Base-by-base conservation (phyloP, 2,113 vertebrate genomes). In the Hypanus sabinus region DNA sequence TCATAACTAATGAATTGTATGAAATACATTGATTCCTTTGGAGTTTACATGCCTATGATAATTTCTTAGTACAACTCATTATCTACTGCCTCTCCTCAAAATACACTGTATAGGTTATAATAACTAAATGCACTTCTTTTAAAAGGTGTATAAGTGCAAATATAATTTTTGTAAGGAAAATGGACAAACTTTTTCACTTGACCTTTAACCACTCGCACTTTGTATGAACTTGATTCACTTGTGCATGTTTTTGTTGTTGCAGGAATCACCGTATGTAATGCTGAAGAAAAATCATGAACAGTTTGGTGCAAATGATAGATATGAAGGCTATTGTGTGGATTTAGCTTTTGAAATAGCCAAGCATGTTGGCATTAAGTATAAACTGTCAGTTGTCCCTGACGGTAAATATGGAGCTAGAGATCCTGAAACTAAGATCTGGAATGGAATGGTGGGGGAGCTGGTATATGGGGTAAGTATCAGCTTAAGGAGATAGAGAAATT, bases 251-350 rank as follows among this genome's bases (percentile, higher is more conserved):
- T 95, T 94, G 95, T 94, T 96, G 96, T 98, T 97, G 97, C 98
- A 99, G 99, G 99, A 99, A 98, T 98, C 99, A 94, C 99, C 99
- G 94, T 99, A 99, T 96, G 99, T 99, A 96, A 99, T 99, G 99
- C 98, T 98, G 97, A 99, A 99, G 97, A 99, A 99, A 98, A 99
- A 99, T 96, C 98, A 98, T 97, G 98, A 98, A 96, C 98, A 99
- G 97, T 97, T 99, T 96, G 99, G 99, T 96, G 99, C 99, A 96
- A 99, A 99, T 97, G 99, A 99, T 93, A 98, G 98, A 97, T 99
- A 99, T 97, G 99, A 99, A 98, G 99, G 99, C 97, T 99, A 99
- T 97, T 99, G 99, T 97, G 99, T 99, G 96, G 99, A 99, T 97
- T 98, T 99, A 97, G 99, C 99, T 96, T 99, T 98, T 96, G 98